Base-by-base conservation (phyloP, 2,113 vertebrate genomes). In the Leptocoma aspasia region DNA sequence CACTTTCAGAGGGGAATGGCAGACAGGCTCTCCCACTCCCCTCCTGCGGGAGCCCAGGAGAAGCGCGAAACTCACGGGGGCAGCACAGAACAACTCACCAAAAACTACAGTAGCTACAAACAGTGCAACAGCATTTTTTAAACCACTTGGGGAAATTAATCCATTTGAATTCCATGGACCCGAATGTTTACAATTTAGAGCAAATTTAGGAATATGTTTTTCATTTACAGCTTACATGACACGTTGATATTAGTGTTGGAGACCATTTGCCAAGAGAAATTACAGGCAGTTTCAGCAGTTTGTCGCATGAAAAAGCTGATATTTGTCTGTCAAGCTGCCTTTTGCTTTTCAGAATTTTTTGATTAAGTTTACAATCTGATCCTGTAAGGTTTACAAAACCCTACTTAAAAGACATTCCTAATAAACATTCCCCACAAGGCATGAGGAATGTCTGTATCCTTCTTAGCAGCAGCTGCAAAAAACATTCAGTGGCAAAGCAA, bases 201-300 rank as follows among this genome's bases (percentile, higher is more conserved):
- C 44, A 95, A 85, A 72, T 86, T 91, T 61, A 87, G 78, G 90
- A 94, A 90, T 93, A 90, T 90, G 89, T 59, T 95, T 94, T 96
- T 75, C 57, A 88, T 93, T 96, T 96, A 89, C 93, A 96, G 91
- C 65, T 96, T 94, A 92, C 73, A 89, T 64, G 69, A 95, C 92
- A 90, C 86, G 68, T 88, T 79, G 86, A 70, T 93, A 91, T 92
- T 91, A 92, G 47, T 64, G 44, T 12, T 94, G 66, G 35, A 91
- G 76, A 85, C 61, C 80, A 96, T 92, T 94, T 95, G 95, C 94
- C 94, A 97, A 88, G 53, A 95, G 42, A 91, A 95, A 89, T 91
- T 83, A 88, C 70, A 95, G 88, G 66, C 61, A 84, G 49, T 61
- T 97, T 95, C 92, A 95, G 91, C 90, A 94, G 50, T 93, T 82